phyloP scores from a whole-genome alignment of 1,140 invertebrate genomes.

The Caerostris extrusa region DNA sequence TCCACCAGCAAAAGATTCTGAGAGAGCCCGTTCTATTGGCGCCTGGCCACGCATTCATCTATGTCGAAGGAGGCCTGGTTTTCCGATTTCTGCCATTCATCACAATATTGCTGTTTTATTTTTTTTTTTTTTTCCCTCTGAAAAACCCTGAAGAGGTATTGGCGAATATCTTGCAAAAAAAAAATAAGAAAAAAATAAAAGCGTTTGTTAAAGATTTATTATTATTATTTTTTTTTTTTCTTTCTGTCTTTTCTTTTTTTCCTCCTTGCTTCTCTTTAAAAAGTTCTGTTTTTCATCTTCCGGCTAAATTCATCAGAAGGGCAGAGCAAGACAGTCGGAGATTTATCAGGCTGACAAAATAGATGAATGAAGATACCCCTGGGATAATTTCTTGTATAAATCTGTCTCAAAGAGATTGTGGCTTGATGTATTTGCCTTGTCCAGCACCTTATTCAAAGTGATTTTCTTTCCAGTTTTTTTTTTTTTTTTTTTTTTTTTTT shows the following conservation, averaged over 20 bases:
- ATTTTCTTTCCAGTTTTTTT: conserved; percentile 3
- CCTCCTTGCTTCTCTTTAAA: not conserved
- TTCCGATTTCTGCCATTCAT: conserved; percentile 50
- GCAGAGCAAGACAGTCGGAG: not conserved
- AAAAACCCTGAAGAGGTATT: conserved; percentile 37
- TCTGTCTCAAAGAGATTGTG: conserved; percentile 47
- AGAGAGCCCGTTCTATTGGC: conserved; percentile 25
- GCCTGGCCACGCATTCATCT: conserved; percentile 46
- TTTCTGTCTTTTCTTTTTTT: not conserved
- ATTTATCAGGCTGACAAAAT: conserved; percentile 46
- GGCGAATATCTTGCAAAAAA: conserved; percentile 23
- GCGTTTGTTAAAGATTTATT: conserved; percentile 27
- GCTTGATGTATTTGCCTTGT: conserved; percentile 9
- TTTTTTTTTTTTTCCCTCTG: not conserved
- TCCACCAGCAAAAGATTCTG: not conserved
- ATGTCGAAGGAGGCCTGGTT: conserved; percentile 46
- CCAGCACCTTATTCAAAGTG: conserved; percentile 45
- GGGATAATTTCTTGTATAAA: conserved; percentile 64
- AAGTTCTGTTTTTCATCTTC: conserved; percentile 64
- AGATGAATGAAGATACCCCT: conserved; percentile 60
- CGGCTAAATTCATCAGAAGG: conserved; percentile 60
- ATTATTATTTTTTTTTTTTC: not conserved
- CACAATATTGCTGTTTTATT: conserved; percentile 38
- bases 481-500: not conserved
- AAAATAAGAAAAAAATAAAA: conserved; percentile 22